Evolutionary conservation across 1,140 invertebrate genomes (phyloP), one percentile per base, ranked within the genome.

Genomic region (Atopsyche davidsoni): DNA sequence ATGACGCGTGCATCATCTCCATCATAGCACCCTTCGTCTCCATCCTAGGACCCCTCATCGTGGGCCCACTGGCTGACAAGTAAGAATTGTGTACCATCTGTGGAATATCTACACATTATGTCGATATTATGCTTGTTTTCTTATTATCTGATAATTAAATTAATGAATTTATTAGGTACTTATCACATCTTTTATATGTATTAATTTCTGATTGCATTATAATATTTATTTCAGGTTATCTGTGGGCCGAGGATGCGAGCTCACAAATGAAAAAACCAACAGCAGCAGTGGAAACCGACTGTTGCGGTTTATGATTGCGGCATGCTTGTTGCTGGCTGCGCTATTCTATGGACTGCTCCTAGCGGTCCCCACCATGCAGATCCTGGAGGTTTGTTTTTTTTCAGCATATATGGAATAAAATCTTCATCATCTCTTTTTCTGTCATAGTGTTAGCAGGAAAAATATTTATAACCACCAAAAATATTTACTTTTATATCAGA

Each of bases 1-100:
- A 79, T 10, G 83, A 91, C 61, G 77, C 82, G 10, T 76, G 81
- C 4, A 70, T 83, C 11, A 82, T 90, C 50, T 87, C 84, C 23
- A 81, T 84, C 25, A 70, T 87, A 9, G 79, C 86, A 2, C 83
- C 87, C 1, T 77, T 83, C 40, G 70, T 87, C 1, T 81, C 86
- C 0, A 74, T 86, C 24, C 59, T 89, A 10, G 84, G 82, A 1
- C 83, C 82, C 9, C 63, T 82, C 31, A 69, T 85, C 21, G 76
- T 76, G 10, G 82, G 79, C 25, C 81, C 79, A 14, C 69, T 84
- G 58, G 85, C 87, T 46, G 88, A 84, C 70, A 73, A 69, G 72
- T 73, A 46, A 64, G 65, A n/a, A n/a, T n/a, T n/a, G n/a, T n/a
- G n/a, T n/a, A n/a, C n/a, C n/a, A n/a, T n/a, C n/a, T n/a, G n/a